Percentiles rank a stretch among this genome's conserved stretches.
Evolutionary conservation across 23 tunicate genomes (phyloP).

Genomic region (Phallusia fumigata): DNA sequence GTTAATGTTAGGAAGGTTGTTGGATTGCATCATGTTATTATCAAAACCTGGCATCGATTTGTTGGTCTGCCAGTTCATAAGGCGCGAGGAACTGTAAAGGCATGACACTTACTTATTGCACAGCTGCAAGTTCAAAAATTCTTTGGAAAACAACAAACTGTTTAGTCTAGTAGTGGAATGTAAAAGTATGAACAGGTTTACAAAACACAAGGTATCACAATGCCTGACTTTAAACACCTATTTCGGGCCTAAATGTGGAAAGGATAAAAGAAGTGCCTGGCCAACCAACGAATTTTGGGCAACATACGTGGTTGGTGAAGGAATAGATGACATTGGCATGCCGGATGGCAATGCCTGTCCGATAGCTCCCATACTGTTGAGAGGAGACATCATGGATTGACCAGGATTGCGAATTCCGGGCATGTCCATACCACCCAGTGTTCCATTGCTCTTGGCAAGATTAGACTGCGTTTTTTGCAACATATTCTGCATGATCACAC

Average conservation of each 20-base stretch:
- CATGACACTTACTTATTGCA: not conserved
- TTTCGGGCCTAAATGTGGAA: not conserved
- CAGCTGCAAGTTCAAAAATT: too few species aligned
- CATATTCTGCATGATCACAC: conserved; percentile 67
- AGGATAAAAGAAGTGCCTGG: not conserved
- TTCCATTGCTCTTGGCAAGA: conserved; percentile 26
- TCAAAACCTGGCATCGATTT: not conserved
- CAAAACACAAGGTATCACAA: not conserved
- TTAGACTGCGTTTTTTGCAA: conserved; percentile 68
- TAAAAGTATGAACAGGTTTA: not conserved
- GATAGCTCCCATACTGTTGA: conserved; percentile 48
- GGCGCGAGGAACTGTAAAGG: conserved; percentile 7
- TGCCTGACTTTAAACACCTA: not conserved
- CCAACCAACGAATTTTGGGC: not conserved
- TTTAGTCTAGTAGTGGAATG: too few species aligned
- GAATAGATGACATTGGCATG: conserved; percentile 16
- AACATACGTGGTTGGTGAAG: not conserved
- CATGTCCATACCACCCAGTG: conserved; percentile 42
- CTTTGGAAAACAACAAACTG: too few species aligned
- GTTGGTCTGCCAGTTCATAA: conserved; percentile 1
- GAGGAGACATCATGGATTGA: conserved; percentile 59
- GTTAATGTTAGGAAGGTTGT: conserved; percentile 15
- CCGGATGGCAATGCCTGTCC: conserved; percentile 45
- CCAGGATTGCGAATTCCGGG: conserved; percentile 23
- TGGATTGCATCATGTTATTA: conserved; percentile 14